Conservation (phyloP, 2,797 vertebrate genomes). For the Tarsius wallacei region DNA sequence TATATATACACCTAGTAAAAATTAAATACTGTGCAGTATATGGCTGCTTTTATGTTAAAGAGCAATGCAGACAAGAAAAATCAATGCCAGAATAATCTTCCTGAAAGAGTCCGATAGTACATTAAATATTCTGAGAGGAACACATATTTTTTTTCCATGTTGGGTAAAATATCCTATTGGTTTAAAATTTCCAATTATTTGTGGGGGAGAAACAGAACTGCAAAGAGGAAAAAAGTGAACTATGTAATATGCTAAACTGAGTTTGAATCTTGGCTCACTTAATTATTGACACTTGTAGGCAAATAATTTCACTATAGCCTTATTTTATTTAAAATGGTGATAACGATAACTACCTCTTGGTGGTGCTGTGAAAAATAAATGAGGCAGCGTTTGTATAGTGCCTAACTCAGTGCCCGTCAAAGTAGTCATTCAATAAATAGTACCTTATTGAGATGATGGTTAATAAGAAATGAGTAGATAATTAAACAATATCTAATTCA, state of each 20-base stretch:
- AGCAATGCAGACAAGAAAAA: constrained; percentile 67
- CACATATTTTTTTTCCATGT: background rate
- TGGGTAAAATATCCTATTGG: background rate
- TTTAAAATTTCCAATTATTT: constrained; percentile 53
- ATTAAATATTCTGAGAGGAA: constrained; percentile 47
- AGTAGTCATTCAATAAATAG: background rate
- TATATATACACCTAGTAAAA: constrained; percentile 59
- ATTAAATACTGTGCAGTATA: constrained; percentile 65
- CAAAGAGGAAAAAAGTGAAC: background rate
- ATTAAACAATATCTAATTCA: constrained; percentile 4
- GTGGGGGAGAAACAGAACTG: background rate
- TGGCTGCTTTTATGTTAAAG: constrained; percentile 73
- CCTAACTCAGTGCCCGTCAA: constrained; percentile 46
- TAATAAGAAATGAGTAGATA: constrained; percentile 54
- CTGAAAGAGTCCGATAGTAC: constrained; percentile 6
- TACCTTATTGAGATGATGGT: constrained; percentile 51
- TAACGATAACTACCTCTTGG: background rate
- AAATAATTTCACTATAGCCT: constrained; percentile 44
- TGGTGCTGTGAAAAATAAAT: constrained; percentile 38
- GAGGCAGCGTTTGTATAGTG: background rate
- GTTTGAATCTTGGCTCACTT: constrained; percentile 45
- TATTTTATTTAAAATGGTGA: constrained; percentile 33
- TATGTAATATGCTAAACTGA: background rate
- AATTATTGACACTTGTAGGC: background rate
- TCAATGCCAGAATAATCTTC: constrained; percentile 75